Conservation (phyloP, 2,797 vertebrate genomes). For the Gallinago stenura region DNA sequence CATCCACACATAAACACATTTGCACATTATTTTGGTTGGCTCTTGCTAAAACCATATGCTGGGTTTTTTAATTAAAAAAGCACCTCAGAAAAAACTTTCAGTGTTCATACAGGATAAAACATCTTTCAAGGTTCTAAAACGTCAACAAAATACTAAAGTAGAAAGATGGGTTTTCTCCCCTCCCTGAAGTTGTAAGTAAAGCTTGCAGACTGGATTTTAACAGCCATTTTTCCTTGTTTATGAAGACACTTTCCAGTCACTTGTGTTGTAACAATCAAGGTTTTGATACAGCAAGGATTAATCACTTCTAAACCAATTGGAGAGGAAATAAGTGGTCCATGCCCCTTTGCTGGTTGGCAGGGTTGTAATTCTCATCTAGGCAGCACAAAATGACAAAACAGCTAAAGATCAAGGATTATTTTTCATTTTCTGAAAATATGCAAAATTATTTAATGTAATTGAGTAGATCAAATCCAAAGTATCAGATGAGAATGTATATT, state of each 20-base stretch:
- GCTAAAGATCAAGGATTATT: not conserved
- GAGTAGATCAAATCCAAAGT: not conserved
- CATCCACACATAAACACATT: constrained; percentile 51
- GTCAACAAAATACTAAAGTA: not conserved
- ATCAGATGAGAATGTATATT: not conserved
- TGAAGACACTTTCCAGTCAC: not conserved
- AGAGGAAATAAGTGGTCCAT: not conserved
- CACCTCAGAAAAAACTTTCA: not conserved
- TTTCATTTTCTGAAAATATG: not conserved
- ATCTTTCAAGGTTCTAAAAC: not conserved
- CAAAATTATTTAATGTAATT: not conserved
- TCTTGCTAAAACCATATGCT: constrained; percentile 22
- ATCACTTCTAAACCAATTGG: not conserved
- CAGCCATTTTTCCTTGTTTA: not conserved
- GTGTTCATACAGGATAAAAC: not conserved
- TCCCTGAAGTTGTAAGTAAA: not conserved
- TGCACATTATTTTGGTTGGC: constrained; percentile 36
- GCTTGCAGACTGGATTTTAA: not conserved
- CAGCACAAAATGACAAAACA: not conserved
- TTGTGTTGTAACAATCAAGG: not conserved
- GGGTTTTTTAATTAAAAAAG: not conserved
- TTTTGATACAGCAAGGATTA: not conserved
- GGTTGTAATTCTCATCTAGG: not conserved
- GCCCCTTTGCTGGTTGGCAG: not conserved
- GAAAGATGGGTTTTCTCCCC: not conserved